A percentile compares a stretch with the other conserved stretches of the same genome.
Evolutionary conservation across 1,140 invertebrate species (phyloP).

Genomic region (Lordiphosa collinella): DNA sequence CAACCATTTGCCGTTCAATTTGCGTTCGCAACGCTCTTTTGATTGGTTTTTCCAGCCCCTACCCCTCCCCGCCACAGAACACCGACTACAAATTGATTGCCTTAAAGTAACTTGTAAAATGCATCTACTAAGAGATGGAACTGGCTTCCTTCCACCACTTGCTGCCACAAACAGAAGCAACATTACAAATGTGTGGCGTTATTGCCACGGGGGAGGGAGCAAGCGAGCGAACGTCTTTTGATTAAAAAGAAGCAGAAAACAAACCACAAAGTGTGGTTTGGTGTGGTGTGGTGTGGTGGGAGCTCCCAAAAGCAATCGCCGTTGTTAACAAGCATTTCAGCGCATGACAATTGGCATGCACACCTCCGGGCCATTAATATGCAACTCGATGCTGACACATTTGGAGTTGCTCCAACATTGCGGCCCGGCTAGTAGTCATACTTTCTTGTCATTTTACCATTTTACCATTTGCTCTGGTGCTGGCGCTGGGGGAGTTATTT

Average conservation of each 20-base stretch:
- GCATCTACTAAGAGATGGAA: constrained; percentile 59
- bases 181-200: constrained; percentile 78
- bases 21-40: constrained; percentile 77
- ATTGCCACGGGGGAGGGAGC: constrained; percentile 75
- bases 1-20: constrained; percentile 76
- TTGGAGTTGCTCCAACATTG: constrained; percentile 29
- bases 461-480: constrained; percentile 11
- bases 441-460: constrained; percentile 50
- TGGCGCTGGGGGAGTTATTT: constrained; percentile 46
- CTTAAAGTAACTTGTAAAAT: constrained; percentile 78
- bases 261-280: constrained; percentile 32
- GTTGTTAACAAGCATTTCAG: constrained; percentile 78
- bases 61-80: constrained; percentile 3
- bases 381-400: constrained; percentile 56
- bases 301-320: constrained; percentile 64
- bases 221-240: constrained; percentile 50
- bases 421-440: constrained; percentile 6
- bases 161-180: constrained; percentile 69
- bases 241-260: constrained; percentile 52
- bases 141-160: constrained; percentile 30
- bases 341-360: constrained; percentile 77
- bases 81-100: constrained; percentile 69
- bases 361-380: constrained; percentile 73
- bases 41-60: constrained; percentile 65
- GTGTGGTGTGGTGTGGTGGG: too few relatives aligned